phyloP scores from a whole-genome alignment of 2,113 vertebrate genomes.

The Sebastes schlegelii region DNA sequence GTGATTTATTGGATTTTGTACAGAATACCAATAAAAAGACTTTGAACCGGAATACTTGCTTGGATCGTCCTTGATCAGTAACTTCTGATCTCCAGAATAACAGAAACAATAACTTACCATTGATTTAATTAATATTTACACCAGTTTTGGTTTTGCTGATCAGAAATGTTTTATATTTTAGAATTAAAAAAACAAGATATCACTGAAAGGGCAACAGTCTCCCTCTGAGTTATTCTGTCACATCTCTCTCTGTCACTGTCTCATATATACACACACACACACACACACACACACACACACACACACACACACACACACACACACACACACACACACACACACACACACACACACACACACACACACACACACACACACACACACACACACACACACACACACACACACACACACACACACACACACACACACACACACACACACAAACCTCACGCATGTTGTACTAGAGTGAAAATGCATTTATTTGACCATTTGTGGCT shows the following conservation, averaged over 20 bases:
- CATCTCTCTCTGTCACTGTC: not conserved
- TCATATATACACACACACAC: not conserved
- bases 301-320: not conserved
- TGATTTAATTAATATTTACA: not conserved
- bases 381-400: not conserved
- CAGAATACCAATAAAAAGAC: no score
- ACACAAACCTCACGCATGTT: not conserved
- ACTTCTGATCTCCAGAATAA: not conserved
- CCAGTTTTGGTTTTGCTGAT: not conserved
- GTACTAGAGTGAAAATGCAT: not conserved
- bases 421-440: not conserved
- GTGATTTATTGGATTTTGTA: no score
- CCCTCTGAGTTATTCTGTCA: not conserved
- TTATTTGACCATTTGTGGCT: conserved; percentile 34
- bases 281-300: not conserved
- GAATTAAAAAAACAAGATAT: not conserved
- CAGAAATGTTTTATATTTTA: not conserved
- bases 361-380: not conserved
- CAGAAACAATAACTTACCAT: not conserved
- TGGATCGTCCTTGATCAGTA: not conserved
- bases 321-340: not conserved
- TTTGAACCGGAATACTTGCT: not conserved
- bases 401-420: no score
- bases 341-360: not conserved
- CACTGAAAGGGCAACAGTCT: not conserved